These are phyloP conservation scores for Thamnophis sirtalis DNA, from an alignment of 2,113 vertebrate genomes.

Conservation along the genomic window DNA sequence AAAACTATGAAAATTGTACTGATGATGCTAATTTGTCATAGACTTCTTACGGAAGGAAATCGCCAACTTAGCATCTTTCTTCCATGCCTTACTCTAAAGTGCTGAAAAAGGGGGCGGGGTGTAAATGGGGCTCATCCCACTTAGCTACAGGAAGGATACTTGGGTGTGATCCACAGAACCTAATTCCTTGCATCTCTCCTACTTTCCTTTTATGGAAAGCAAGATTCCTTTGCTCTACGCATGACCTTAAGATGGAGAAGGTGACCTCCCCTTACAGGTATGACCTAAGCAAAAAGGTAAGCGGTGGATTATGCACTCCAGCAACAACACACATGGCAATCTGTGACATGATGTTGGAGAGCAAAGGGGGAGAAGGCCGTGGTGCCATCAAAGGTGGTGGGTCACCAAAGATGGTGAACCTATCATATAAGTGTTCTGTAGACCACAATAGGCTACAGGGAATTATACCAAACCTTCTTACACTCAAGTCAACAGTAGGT, in stretches of 20 bases:
- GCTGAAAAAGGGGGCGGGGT: conserved; percentile 64
- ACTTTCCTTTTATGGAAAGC: background rate
- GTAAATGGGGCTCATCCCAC: background rate
- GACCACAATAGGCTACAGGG: background rate
- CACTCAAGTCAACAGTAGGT: background rate
- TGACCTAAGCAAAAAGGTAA: background rate
- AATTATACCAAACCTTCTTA: background rate
- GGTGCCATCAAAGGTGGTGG: too few relatives aligned
- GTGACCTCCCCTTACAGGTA: background rate
- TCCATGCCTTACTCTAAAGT: conserved; percentile 79
- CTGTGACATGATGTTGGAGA: background rate
- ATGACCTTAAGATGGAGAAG: background rate
- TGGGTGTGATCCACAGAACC: background rate
- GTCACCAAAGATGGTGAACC: background rate
- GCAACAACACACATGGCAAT: background rate
- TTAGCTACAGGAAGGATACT: background rate
- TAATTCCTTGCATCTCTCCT: background rate
- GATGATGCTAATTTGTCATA: conserved; percentile 64
- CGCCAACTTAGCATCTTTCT: conserved; percentile 67
- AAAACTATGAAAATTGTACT: conserved; percentile 58
- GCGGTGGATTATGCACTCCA: background rate
- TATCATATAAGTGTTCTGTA: too few relatives aligned
- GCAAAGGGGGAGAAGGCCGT: background rate
- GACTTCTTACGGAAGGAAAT: conserved; percentile 54
- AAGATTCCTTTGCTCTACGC: background rate